Evolutionary conservation across 2,888 invertebrate species (phyloP).

Genomic region (Trichopoda pennipes): DNA sequence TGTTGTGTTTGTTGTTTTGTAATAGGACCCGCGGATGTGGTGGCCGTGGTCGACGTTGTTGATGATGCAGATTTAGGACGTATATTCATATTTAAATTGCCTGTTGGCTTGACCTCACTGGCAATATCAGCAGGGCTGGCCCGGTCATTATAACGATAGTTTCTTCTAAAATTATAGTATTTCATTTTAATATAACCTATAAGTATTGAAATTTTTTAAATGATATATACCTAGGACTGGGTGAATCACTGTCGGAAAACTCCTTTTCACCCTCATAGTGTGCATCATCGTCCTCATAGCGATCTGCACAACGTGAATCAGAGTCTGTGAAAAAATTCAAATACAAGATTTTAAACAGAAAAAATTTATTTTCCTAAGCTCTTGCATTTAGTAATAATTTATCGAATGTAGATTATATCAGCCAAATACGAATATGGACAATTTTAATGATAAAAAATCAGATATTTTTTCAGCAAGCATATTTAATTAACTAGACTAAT

Average conservation of each 20-base stretch:
- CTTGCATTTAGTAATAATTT: no score
- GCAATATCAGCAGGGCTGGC: constrained; percentile 78
- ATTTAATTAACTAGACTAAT: background rate
- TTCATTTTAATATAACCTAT: background rate
- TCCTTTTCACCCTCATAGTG: constrained; percentile 85
- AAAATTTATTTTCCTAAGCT: no score
- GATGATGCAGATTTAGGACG: constrained; percentile 73
- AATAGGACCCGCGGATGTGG: constrained; percentile 72
- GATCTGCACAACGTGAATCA: constrained; percentile 76
- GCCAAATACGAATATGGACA: no score
- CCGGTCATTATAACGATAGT: constrained; percentile 80
- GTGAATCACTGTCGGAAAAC: constrained; percentile 86
- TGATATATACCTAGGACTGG: constrained; percentile 79
- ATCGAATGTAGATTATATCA: no score
- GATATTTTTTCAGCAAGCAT: no score
- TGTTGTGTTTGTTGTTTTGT: constrained; percentile 82
- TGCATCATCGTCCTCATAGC: constrained; percentile 82
- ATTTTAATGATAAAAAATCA: no score
- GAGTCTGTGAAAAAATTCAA: constrained; percentile 73
- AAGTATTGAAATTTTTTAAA: background rate
- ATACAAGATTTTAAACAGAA: background rate
- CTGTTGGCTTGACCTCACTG: constrained; percentile 74
- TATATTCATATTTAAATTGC: constrained; percentile 76
- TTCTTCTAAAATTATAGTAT: constrained; percentile 71
- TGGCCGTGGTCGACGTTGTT: constrained; percentile 78